These are phyloP conservation scores for Brachionus sp. DNA, from an alignment of 1,140 invertebrate species.

Conservation along the genomic window DNA sequence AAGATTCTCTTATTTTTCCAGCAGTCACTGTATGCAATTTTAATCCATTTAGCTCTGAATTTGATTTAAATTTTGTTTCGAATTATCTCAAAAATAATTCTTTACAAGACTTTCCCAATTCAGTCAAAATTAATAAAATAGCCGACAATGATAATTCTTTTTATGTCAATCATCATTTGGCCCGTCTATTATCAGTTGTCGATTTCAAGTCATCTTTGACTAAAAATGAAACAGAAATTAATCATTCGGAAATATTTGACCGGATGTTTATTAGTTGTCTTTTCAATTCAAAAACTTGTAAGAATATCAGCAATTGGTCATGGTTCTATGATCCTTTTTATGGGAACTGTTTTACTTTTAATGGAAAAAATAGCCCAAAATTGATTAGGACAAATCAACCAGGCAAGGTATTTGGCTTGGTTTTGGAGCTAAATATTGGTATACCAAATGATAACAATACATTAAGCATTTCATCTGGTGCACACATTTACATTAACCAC, in stretches of 20 bases:
- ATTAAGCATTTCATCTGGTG: not conserved
- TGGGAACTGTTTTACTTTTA: slow-evolving; percentile 15
- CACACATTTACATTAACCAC: not conserved
- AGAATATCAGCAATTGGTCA: not conserved
- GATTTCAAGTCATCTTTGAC: not conserved
- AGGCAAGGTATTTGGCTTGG: not conserved
- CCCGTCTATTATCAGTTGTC: not conserved
- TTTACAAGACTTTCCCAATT: not conserved
- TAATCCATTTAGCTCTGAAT: not conserved
- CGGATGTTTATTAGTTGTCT: not conserved
- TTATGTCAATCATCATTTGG: not conserved
- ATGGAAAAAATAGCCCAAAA: not conserved
- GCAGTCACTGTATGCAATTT: not conserved
- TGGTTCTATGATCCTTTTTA: slow-evolving; percentile 9
- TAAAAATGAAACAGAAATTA: not conserved
- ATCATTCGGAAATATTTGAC: not conserved
- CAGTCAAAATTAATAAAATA: not conserved
- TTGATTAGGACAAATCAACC: not conserved
- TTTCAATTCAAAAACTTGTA: not conserved
- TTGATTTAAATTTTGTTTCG: not conserved
- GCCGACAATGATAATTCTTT: too few relatives aligned
- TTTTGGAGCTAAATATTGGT: not conserved
- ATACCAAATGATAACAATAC: not conserved
- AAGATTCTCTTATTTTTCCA: not conserved
- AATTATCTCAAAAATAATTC: not conserved